Base-by-base conservation (phyloP, 2,888 invertebrate genomes). In the Tuberolachnus salignus region DNA sequence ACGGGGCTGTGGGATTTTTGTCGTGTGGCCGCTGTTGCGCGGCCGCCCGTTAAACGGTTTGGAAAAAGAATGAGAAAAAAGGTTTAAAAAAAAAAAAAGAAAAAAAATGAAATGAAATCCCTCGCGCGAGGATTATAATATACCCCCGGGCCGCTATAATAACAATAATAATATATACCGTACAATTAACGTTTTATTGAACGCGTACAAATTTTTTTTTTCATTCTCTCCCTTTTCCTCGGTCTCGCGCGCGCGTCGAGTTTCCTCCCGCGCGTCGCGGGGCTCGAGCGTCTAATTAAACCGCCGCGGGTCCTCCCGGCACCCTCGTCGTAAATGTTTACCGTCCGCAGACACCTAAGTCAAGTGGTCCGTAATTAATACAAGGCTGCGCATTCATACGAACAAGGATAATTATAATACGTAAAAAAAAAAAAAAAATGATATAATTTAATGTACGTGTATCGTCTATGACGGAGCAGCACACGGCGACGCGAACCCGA, bases 311-410 rank as follows among this genome's bases (percentile, higher is more conserved):
- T 42, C 34, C n/a, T 53, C 14, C 16, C 34, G 34, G 3, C 34
- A 34, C 34, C 34, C 3, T 51, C 51, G n/a, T 51, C 51, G 14
- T n/a, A 19, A 42, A 57, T n/a, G 44, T 44, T 44, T 16, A 61
- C 72, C 72, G 49, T 46, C 72, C 49, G 72, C 59, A 19, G 59
- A 59, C 72, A 49, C 59, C 59, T 4, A 26, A 72, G 74, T 66
- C 64, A 55, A 74, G 74, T 74, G 66, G 44, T 66, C 55, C 26
- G 66, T 75, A 75, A 75, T 75, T 75, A 75, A 75, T 75, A 75
- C 73, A 64, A 51, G 64, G 74, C n/a, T 21, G 16, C 23, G 19
- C 42, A 55, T 14, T 1, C n/a, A 19, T 14, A 34, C 16, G 14
- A 14, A 14, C n/a, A 16, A 42, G 21, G n/a, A 59, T n/a, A 34